Base-by-base conservation (phyloP, 2,113 vertebrate species). In the Hemibates koningsi region DNA sequence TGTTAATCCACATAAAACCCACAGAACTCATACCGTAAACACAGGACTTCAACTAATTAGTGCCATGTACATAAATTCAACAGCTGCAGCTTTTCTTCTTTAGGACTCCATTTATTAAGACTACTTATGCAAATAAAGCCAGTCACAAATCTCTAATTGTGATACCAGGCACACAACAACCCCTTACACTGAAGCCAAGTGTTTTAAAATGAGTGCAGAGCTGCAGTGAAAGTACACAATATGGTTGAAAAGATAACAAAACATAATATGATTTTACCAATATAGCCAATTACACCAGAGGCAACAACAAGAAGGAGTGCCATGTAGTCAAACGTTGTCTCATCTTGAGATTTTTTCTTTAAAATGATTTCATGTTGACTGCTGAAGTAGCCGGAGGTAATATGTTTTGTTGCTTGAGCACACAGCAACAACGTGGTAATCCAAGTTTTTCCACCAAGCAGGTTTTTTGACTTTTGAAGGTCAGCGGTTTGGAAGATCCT, bases 111-210 rank as follows among this genome's bases (percentile, higher is more conserved):
- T 86, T 88, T 86, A 85, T 90, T 86, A 45, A 45, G 24, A 50
- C 34, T 57, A 88, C 29, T 86, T 87, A 50, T 88, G 84, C 78
- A 90, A 90, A 92, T 90, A 21, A 85, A 53, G 48, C 66, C 71
- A 81, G 68, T 80, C 84, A 79, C 56, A 66, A 38, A 85, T 78
- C 66, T 91, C 29, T 90, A 84, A 93, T 90, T 83, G 85, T 29
- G 68, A 83, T 84, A 92, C 86, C 56, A 29, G 71, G 54, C 38
- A 21, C 79, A 85, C 61, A 89, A 84, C 83, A 87, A 82, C 54
- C 38, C 41, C 82, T 68, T 61, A 57, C 29, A 21, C 24, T 82
- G 21, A 80, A 86, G 81, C 53, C 17, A 48, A 73, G 43, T 56
- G 38, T 41, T 89, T 59, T 73, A 32, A 87, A 79, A 86, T 9